Conservation (phyloP, 1,140 invertebrate genomes). For the Physella acuta region DNA sequence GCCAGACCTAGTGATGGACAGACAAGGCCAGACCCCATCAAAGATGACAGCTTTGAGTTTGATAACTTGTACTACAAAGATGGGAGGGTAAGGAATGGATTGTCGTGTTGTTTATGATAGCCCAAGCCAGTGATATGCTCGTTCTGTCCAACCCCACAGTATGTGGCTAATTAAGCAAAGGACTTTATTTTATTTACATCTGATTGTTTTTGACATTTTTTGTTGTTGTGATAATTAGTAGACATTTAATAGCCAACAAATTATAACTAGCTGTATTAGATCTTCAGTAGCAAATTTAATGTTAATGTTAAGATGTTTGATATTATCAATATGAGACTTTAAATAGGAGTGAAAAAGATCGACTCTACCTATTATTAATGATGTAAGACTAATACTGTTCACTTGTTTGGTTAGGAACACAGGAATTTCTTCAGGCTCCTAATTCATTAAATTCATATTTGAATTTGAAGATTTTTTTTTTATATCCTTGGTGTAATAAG, state of each 20-base stretch:
- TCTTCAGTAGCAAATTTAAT: too few species aligned
- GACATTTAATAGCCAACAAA: too few species aligned
- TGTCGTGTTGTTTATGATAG: not conserved
- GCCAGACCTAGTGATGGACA: slow-evolving; percentile 70
- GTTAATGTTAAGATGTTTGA: too few species aligned
- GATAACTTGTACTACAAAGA: slow-evolving; percentile 70
- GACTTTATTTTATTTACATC: too few species aligned
- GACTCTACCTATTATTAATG: not conserved
- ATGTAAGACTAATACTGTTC: not conserved
- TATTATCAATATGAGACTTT: not conserved
- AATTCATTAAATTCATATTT: not conserved
- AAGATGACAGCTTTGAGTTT: slow-evolving; percentile 73
- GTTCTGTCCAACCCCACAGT: too few species aligned
- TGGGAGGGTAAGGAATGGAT: slow-evolving; percentile 66
- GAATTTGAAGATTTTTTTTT: not conserved
- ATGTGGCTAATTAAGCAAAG: too few species aligned
- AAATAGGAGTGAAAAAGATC: not conserved
- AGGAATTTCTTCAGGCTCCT: not conserved
- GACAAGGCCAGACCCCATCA: slow-evolving; percentile 52
- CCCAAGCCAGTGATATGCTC: too few species aligned
- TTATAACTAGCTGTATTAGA: too few species aligned
- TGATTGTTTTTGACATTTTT: too few species aligned
- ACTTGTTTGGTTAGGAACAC: not conserved
- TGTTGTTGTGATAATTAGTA: too few species aligned
- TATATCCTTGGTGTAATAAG: not conserved